Evolutionary conservation across 2,888 invertebrate species (phyloP).

Genomic region (Candidula unifasciata): DNA sequence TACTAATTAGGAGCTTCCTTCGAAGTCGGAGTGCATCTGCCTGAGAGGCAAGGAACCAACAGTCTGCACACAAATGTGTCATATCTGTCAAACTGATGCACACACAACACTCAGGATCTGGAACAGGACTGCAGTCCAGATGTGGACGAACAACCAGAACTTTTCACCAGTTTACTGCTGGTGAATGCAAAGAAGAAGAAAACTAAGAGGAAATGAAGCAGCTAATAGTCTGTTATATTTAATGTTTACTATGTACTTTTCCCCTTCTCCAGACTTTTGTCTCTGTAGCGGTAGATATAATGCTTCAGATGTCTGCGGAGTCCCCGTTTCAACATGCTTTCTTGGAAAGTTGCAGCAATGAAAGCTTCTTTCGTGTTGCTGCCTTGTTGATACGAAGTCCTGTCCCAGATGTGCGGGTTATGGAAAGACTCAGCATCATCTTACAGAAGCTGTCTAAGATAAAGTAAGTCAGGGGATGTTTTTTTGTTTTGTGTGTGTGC

Average conservation of each 20-base stretch:
- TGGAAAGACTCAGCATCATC: constrained; percentile 75
- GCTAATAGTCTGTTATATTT: too few relatives aligned
- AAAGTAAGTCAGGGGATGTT: constrained; percentile 50
- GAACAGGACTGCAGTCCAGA: too few relatives aligned
- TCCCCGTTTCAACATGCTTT: constrained; percentile 72
- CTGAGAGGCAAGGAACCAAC: too few relatives aligned
- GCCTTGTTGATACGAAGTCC: constrained; percentile 74
- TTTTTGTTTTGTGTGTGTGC: background rate
- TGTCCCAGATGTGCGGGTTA: constrained; percentile 68
- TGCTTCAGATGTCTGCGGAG: constrained; percentile 75
- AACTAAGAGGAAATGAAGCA: too few relatives aligned
- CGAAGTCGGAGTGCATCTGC: too few relatives aligned
- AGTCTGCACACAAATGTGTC: too few relatives aligned
- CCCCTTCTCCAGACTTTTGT: constrained; percentile 71
- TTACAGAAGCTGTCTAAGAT: constrained; percentile 76
- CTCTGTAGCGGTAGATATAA: constrained; percentile 72
- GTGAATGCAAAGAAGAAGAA: too few relatives aligned
- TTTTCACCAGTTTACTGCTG: too few relatives aligned
- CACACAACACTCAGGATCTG: too few relatives aligned
- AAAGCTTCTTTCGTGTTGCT: constrained; percentile 74
- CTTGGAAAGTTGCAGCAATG: constrained; percentile 74
- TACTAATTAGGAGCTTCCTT: too few relatives aligned
- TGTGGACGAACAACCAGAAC: too few relatives aligned
- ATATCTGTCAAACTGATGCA: too few relatives aligned
- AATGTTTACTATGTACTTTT: background rate